These are phyloP conservation scores for Hesperophylax magnus DNA, from an alignment of 1,140 invertebrate genomes.

Conservation along the genomic window DNA sequence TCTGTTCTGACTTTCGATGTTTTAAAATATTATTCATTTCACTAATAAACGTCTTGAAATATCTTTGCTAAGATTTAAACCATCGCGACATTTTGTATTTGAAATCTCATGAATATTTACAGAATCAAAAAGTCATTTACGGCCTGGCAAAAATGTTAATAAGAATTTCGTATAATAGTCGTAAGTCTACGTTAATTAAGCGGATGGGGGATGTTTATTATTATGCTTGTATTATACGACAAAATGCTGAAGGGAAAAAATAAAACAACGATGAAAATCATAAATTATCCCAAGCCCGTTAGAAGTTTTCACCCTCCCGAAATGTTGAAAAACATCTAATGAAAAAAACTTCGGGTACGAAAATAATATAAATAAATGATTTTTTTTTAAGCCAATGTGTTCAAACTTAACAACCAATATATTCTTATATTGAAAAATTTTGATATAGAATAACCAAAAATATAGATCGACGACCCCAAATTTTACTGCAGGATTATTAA, in stretches of 20 bases:
- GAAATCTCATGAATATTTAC: not conserved
- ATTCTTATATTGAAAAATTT: no score
- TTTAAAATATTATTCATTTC: no score
- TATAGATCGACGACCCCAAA: no score
- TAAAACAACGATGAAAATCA: conserved; percentile 1
- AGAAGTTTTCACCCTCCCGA: not conserved
- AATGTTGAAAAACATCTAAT: no score
- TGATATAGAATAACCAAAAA: no score
- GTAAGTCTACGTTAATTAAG: conserved; percentile 20
- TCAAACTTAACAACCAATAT: no score
- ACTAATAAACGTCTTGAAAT: no score
- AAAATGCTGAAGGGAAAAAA: not conserved
- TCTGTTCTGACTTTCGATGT: no score
- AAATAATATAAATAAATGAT: no score
- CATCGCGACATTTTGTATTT: not conserved
- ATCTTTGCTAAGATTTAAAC: not conserved
- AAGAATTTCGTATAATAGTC: not conserved
- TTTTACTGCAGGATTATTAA: no score
- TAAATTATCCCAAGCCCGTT: not conserved
- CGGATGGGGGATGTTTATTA: not conserved
- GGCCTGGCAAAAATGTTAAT: not conserved
- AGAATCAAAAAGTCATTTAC: not conserved
- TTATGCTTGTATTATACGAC: conserved; percentile 8
- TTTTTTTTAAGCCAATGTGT: no score
- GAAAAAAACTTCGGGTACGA: no score